phyloP scores from a whole-genome alignment of 2,888 invertebrate species.

The Deilephila porcellus region DNA sequence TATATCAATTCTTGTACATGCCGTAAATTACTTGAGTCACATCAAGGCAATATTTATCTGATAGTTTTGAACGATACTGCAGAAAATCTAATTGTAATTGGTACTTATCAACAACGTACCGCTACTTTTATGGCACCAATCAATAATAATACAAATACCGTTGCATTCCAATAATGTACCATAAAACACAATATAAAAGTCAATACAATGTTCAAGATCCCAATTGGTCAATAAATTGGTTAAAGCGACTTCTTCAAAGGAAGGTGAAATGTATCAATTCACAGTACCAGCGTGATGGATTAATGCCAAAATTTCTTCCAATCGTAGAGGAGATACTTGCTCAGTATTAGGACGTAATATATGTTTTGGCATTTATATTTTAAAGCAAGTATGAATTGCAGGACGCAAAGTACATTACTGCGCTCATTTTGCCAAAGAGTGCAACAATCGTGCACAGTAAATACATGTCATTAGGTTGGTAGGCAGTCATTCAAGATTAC shows the following conservation, averaged over 20 bases:
- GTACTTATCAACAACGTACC: not conserved
- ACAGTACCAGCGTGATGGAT: too few species aligned
- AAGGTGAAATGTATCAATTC: too few species aligned
- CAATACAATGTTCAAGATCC: not conserved
- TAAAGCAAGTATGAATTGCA: not conserved
- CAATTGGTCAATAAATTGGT: too few species aligned
- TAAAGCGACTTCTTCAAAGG: too few species aligned
- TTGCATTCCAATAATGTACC: not conserved
- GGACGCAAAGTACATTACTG: not conserved
- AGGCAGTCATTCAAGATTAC: conserved; percentile 23
- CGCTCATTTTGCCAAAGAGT: conserved; percentile 12
- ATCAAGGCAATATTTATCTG: not conserved
- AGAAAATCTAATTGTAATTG: not conserved
- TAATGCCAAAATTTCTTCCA: too few species aligned
- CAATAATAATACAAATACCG: not conserved
- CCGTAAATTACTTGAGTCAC: not conserved
- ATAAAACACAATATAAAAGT: not conserved
- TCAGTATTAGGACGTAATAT: too few species aligned
- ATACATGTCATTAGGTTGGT: conserved; percentile 11
- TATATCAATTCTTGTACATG: not conserved
- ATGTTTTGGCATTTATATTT: too few species aligned
- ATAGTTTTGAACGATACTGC: not conserved
- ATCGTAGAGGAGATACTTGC: not conserved
- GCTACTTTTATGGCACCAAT: not conserved
- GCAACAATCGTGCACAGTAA: conserved; percentile 13